phyloP scores from a whole-genome alignment of 30 jellyfish, hydroid and myxozoan genomes.

The Turritopsis rubra region DNA sequence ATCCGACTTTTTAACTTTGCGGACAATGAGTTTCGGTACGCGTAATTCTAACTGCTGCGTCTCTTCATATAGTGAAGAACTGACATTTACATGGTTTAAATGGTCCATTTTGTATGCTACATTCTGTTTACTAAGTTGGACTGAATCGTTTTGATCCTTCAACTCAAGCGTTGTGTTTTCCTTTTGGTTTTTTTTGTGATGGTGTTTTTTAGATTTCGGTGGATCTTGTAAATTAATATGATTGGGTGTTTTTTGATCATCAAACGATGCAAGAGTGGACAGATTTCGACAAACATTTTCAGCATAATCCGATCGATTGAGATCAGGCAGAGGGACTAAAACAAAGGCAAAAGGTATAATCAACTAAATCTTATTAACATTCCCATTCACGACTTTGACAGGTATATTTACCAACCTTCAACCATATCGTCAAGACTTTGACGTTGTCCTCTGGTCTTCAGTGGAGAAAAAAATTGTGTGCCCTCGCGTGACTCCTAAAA shows the following conservation, averaged over 20 bases:
- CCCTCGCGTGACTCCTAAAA: neutral
- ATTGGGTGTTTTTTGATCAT: neutral
- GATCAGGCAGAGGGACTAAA: neutral
- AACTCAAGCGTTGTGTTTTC: no score
- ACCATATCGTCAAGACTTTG: neutral
- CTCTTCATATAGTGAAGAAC: neutral
- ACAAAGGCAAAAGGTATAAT: neutral
- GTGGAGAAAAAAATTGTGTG: slow-evolving; percentile 20
- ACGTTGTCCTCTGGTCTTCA: slow-evolving; percentile 26
- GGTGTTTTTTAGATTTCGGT: neutral
- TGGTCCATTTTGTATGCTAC: neutral
- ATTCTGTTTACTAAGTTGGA: neutral
- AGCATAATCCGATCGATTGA: neutral
- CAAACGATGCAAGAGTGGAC: neutral
- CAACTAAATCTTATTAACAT: neutral
- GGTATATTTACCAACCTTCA: neutral
- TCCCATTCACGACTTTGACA: no score
- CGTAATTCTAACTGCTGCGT: neutral
- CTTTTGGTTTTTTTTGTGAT: neutral
- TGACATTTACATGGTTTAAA: neutral
- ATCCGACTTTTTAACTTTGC: slow-evolving; percentile 41
- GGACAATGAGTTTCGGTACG: slow-evolving; percentile 71
- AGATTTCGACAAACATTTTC: neutral
- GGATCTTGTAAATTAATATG: neutral
- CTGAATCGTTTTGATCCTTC: neutral